These are phyloP conservation scores for Scelioninae gen. 1 DNA, from an alignment of 2,888 invertebrate genomes.

Conservation along the genomic window DNA sequence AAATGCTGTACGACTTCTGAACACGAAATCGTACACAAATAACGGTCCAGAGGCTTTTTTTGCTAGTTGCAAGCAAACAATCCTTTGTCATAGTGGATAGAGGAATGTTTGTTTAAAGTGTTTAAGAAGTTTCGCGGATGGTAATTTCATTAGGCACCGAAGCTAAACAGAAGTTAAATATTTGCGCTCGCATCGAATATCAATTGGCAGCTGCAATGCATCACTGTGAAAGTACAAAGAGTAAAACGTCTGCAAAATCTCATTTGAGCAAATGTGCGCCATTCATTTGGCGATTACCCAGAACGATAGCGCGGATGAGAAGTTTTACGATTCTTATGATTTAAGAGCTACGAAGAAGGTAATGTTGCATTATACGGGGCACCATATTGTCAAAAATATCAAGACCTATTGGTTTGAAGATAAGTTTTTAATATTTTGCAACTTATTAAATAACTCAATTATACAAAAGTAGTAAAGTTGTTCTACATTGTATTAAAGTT, in stretches of 20 bases:
- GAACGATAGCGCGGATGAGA: constrained; percentile 53
- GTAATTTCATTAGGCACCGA: constrained; percentile 17
- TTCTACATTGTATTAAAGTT: no score
- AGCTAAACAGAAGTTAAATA: constrained; percentile 15
- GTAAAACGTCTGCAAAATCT: constrained; percentile 39
- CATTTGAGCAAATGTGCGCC: constrained; percentile 46
- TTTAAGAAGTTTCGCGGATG: constrained; percentile 16
- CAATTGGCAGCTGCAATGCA: constrained; percentile 36
- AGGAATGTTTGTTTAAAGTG: neutral
- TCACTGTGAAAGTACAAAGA: constrained; percentile 23
- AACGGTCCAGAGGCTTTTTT: neutral
- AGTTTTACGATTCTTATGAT: constrained; percentile 71
- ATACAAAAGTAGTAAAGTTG: no score
- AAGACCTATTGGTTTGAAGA: no score
- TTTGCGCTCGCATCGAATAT: constrained; percentile 34
- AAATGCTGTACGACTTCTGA: constrained; percentile 22
- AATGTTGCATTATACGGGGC: constrained; percentile 39
- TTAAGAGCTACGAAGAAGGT: constrained; percentile 65
- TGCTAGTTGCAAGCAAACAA: no score
- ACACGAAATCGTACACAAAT: neutral
- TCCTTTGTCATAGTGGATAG: no score
- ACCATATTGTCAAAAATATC: constrained; percentile 34
- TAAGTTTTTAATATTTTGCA: no score
- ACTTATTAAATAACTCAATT: no score
- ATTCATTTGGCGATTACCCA: constrained; percentile 65